Evolutionary conservation across 2,113 vertebrate species (phyloP).

Genomic region (Xiphorhynchus elegans): DNA sequence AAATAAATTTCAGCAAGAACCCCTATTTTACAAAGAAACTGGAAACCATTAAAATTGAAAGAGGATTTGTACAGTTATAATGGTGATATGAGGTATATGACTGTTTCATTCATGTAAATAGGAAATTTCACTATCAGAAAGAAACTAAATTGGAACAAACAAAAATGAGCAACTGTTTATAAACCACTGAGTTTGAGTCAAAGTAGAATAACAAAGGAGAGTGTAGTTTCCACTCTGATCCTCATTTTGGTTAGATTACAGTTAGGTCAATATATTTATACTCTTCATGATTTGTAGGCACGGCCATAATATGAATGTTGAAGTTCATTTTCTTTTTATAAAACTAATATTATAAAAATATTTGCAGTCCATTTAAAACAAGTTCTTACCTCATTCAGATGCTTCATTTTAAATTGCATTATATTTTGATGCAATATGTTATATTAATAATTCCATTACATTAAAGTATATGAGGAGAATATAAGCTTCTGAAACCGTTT

Average conservation of each 20-base stretch:
- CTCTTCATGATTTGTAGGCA: neutral
- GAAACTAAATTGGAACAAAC: neutral
- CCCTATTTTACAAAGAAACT: neutral
- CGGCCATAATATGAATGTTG: neutral
- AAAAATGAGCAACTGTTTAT: neutral
- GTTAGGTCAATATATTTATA: neutral
- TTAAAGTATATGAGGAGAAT: neutral
- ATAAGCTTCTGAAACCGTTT: neutral
- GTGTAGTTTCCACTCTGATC: neutral
- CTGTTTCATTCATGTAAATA: neutral
- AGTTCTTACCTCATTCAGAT: neutral
- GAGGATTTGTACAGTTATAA: neutral
- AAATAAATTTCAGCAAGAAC: neutral
- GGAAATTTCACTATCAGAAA: neutral
- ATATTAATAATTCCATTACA: neutral
- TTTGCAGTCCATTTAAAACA: neutral
- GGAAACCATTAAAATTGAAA: neutral
- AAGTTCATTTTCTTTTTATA: neutral
- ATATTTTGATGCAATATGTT: neutral
- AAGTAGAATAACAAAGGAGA: neutral
- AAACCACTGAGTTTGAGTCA: neutral
- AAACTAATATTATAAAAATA: neutral
- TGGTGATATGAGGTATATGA: neutral
- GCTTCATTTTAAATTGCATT: rapidly evolving
- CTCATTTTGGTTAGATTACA: neutral